phyloP scores from a whole-genome alignment of 2,888 invertebrate species.

The Cetonia aurata region DNA sequence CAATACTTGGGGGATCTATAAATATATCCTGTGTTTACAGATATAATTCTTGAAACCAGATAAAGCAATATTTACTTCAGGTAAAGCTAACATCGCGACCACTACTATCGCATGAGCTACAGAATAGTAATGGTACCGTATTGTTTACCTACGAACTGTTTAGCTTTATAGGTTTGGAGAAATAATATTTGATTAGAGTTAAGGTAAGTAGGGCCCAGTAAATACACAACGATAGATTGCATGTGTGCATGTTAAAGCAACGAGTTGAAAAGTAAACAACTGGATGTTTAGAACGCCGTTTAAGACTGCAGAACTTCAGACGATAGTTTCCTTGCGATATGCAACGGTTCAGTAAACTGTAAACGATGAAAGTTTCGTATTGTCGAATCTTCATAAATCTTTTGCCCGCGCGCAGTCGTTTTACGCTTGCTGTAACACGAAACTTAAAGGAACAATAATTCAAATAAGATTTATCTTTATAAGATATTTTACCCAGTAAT shows the following conservation, averaged over 20 bases:
- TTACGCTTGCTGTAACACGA: neutral
- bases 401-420: neutral
- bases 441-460: too few relatives aligned
- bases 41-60: neutral
- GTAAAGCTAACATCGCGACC: neutral
- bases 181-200: conserved; percentile 27
- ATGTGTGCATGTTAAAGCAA: neutral
- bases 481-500: too few relatives aligned
- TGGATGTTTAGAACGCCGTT: neutral
- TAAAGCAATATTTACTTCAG: conserved; percentile 1
- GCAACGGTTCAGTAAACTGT: conserved; percentile 2
- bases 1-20: too few relatives aligned
- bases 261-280: neutral
- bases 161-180: conserved; percentile 20
- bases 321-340: neutral
- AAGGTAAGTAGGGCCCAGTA: neutral
- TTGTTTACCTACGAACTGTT: conserved; percentile 23
- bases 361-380: conserved; percentile 7
- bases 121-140: neutral
- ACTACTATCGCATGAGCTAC: neutral
- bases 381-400: conserved; percentile 13
- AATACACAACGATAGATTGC: too few relatives aligned
- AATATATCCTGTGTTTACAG: too few relatives aligned
- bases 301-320: neutral
- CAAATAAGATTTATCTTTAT: too few relatives aligned